phyloP scores from a whole-genome alignment of 1,140 invertebrate genomes.

The Lanistes nyassanus region DNA sequence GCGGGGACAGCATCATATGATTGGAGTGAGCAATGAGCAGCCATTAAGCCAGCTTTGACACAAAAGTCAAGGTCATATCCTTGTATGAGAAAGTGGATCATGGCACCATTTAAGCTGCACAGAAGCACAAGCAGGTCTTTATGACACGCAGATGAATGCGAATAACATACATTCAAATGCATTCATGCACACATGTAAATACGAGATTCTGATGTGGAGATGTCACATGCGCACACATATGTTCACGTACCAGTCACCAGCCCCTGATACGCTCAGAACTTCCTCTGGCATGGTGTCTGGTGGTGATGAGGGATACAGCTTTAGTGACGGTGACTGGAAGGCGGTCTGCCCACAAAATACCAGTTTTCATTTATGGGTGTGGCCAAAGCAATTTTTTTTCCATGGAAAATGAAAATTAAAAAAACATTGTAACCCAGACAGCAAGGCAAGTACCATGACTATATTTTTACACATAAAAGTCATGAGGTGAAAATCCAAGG shows the following conservation, averaged over 20 bases:
- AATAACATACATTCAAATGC: background rate
- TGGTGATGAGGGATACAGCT: conserved; percentile 33
- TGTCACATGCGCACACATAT: background rate
- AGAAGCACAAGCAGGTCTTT: background rate
- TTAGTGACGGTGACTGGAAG: conserved; percentile 8
- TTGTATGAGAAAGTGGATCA: conserved; percentile 69
- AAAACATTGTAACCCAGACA: too few relatives aligned
- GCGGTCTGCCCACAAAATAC: too few relatives aligned
- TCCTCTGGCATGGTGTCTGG: background rate
- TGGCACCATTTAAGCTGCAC: conserved; percentile 69
- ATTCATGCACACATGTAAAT: background rate
- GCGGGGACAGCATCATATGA: conserved; percentile 68
- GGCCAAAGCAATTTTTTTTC: too few relatives aligned
- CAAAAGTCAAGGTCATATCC: conserved; percentile 65
- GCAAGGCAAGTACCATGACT: too few relatives aligned
- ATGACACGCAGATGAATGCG: background rate
- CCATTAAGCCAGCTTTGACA: conserved; percentile 67
- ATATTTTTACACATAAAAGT: too few relatives aligned
- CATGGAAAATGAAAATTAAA: too few relatives aligned
- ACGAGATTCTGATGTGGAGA: too few relatives aligned
- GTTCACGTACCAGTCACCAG: conserved; percentile 66
- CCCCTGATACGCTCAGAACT: conserved; percentile 72
- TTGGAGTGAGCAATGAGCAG: conserved; percentile 69
- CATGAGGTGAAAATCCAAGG: too few relatives aligned
- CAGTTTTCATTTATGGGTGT: too few relatives aligned